phyloP scores from a whole-genome alignment of 2,113 vertebrate genomes.

The Holacanthus passer region DNA sequence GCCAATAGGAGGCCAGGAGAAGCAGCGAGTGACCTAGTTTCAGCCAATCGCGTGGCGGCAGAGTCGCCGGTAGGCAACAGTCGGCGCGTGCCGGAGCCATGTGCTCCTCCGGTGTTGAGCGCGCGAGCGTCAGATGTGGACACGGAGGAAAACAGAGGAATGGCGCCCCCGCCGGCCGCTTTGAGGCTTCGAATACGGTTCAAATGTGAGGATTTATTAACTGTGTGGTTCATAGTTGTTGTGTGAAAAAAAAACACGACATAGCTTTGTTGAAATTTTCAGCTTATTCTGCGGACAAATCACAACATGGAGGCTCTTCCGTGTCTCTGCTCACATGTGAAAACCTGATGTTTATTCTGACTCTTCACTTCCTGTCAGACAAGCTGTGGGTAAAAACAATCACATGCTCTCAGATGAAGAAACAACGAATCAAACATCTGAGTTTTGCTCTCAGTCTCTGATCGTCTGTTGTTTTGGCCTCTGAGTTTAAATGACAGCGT shows the following conservation, averaged over 20 bases:
- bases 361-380: background rate
- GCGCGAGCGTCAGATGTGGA: slow-evolving; percentile 60
- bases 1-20: slow-evolving; percentile 74
- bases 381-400: slow-evolving; percentile 5
- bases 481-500: slow-evolving; percentile 70
- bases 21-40: slow-evolving; percentile 84
- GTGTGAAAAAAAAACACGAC: background rate
- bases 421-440: no score
- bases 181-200: background rate
- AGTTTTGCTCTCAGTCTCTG: background rate
- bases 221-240: fast-evolving
- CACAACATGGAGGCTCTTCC: background rate
- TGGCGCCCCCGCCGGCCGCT: background rate
- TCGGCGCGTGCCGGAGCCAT: slow-evolving; percentile 82
- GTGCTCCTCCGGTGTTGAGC: slow-evolving; percentile 71
- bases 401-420: no score
- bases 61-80: slow-evolving; percentile 77
- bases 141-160: slow-evolving; percentile 18
- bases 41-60: slow-evolving; percentile 77
- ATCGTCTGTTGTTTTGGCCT: slow-evolving; percentile 19
- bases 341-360: background rate
- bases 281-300: background rate
- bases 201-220: fast-evolving
- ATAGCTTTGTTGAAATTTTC: background rate
- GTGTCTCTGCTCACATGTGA: background rate